Conservation (phyloP, 2,888 invertebrate genomes). For the Ectemnius lituratus region DNA sequence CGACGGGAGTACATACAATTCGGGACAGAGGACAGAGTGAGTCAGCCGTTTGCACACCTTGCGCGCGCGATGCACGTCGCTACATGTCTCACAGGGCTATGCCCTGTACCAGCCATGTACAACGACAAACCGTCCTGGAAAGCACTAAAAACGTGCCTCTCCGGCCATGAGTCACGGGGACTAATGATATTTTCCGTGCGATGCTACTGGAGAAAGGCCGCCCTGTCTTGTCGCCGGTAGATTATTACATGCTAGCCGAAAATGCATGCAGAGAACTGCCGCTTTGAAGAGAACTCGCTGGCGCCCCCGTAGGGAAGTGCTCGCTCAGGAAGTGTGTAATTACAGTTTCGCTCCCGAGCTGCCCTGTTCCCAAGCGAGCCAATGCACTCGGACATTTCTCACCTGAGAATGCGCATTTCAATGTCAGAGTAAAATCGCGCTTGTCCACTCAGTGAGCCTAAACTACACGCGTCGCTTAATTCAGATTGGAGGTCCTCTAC, state of each 20-base stretch:
- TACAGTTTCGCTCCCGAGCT: background rate
- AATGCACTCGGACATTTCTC: too few relatives aligned
- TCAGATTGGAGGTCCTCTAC: constrained; percentile 40
- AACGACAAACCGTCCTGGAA: background rate
- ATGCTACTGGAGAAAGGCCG: background rate
- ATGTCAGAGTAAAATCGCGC: constrained; percentile 27
- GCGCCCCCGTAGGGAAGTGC: background rate
- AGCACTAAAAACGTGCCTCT: constrained; percentile 2
- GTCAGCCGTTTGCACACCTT: constrained; percentile 50
- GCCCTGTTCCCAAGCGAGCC: too few relatives aligned
- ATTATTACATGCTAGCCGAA: background rate
- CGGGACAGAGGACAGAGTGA: constrained; percentile 40
- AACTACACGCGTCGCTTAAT: constrained; percentile 46
- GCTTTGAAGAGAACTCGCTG: background rate
- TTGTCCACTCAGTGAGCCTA: constrained; percentile 23
- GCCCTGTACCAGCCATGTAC: background rate
- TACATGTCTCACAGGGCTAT: constrained; percentile 32
- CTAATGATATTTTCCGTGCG: constrained; percentile 5
- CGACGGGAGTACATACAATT: constrained; percentile 54
- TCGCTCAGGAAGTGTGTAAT: constrained; percentile 3
- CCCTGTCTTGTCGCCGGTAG: background rate
- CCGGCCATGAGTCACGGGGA: constrained; percentile 3
- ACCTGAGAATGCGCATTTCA: constrained; percentile 1
- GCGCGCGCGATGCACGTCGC: constrained; percentile 39
- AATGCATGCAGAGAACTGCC: background rate